Percentiles rank a stretch among this genome's conserved stretches.
phyloP scores from a whole-genome alignment of 1,140 invertebrate genomes.

The Prorops nasuta region DNA sequence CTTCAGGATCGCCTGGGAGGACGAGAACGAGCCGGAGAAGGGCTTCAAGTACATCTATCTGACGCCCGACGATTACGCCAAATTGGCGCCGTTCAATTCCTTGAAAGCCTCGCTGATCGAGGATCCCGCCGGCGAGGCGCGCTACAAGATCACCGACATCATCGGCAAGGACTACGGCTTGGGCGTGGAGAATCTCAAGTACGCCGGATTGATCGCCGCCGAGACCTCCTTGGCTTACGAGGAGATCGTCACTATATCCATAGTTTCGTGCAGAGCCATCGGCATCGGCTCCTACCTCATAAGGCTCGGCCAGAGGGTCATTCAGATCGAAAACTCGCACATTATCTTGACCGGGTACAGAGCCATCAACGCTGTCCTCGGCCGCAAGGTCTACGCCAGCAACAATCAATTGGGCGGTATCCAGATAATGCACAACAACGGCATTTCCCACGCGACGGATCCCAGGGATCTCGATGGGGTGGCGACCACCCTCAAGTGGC shows the following conservation, averaged over 20 bases:
- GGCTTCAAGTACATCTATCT: conserved; percentile 97
- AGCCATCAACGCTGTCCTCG: conserved; percentile 92
- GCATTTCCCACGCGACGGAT: conserved; percentile 90
- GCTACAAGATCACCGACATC: conserved; percentile 95
- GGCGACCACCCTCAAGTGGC: conserved; percentile 79
- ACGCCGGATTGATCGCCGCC: conserved; percentile 96
- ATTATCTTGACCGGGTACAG: conserved; percentile 97
- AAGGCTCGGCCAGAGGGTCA: conserved; percentile 88
- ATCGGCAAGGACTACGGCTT: conserved; percentile 95
- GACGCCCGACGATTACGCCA: conserved; percentile 88
- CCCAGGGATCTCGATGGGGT: conserved; percentile 92
- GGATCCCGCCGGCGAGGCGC: conserved; percentile 82
- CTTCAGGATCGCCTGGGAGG: conserved; percentile 92
- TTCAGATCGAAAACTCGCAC: conserved; percentile 98
- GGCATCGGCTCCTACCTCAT: conserved; percentile 98
- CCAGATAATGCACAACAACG: conserved; percentile 98
- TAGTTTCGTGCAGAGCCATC: conserved; percentile 96
- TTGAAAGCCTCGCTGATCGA: conserved; percentile 89
- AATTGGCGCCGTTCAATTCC: conserved; percentile 80
- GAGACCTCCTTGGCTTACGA: conserved; percentile 94
- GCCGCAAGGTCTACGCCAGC: conserved; percentile 94
- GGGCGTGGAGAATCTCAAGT: conserved; percentile 94
- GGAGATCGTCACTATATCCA: conserved; percentile 94
- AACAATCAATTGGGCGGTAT: conserved; percentile 97
- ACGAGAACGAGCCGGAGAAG: conserved; percentile 85